Conservation (phyloP, 2,113 vertebrate species). For the Eurystomus gularis region DNA sequence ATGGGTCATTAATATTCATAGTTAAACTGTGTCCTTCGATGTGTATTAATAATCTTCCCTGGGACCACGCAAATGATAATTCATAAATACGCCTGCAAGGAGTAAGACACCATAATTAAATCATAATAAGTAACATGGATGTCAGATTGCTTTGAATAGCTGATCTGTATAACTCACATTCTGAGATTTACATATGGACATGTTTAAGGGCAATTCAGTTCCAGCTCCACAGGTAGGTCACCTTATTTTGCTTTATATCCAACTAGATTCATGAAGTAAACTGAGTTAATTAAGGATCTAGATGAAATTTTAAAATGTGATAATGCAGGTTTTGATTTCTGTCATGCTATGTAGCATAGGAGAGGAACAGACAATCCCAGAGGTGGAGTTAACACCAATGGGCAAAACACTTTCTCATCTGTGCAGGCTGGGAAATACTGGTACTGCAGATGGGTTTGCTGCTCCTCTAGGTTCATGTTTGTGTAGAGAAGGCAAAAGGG, state of each 20-base stretch:
- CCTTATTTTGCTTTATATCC: background rate
- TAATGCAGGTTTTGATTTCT: background rate
- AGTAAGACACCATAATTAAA: conserved; percentile 70
- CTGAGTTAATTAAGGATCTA: background rate
- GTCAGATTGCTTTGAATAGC: conserved; percentile 36
- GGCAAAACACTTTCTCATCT: background rate
- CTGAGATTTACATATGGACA: background rate
- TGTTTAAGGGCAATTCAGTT: background rate
- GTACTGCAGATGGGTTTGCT: background rate
- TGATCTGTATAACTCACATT: conserved; percentile 38
- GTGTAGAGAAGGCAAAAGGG: background rate
- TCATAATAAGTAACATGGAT: conserved; percentile 63
- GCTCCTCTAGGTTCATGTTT: background rate
- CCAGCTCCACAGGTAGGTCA: background rate
- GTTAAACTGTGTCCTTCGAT: conserved; percentile 41
- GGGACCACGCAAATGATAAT: conserved; percentile 56
- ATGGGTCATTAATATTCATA: conserved; percentile 66
- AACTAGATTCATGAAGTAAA: background rate
- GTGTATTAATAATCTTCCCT: conserved; percentile 66
- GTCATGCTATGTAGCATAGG: background rate
- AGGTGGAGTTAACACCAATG: background rate
- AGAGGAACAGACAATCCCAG: background rate
- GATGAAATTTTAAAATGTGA: background rate
- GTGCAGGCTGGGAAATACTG: fast-evolving
- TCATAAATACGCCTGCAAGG: conserved; percentile 69